Evolutionary conservation across 2,113 vertebrate genomes (phyloP), one percentile per base, ranked within the genome.

Genomic region (Marmota monax): DNA sequence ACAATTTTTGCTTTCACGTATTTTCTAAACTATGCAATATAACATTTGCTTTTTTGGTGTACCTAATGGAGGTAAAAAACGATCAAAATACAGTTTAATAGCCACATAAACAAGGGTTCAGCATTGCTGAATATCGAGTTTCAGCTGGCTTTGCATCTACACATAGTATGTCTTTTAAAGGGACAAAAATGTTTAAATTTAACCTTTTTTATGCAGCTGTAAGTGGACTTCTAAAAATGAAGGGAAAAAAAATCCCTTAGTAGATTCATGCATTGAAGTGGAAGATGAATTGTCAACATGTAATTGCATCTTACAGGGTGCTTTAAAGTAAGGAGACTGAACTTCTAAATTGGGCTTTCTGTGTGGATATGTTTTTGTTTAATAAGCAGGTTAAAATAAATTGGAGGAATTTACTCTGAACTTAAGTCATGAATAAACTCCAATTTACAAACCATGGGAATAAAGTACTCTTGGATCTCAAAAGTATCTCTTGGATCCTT

Each of bases 1-100:
- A 77, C 72, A 72, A 34, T 77, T 17, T 92, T 92, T 84, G 74
- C 63, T 73, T 65, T 39, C 45, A 82, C 6, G 3, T 84, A 39
- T 92, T 96, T 91, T 90, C 63, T 92, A 56, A 90, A 72, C 56
- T 78, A 0, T 79, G 45, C 77, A 80, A 65, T 89, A 20, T 27
- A 82, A 89, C 12, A 45, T 79, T 92, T 85, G 51, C 5, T 65
- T 90, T 45, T 83, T 83, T 65, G 32, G 32, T 37, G 32, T 11
- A 58, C 8, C 77, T 73, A 4, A 12, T 45, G 45, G 48, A 82
- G 63, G 45, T 92, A 77, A 95, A 42, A 48, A 94, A 48, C 70
- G 20, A 65, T 77, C 73, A 82, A 73, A 63, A 37, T 84, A 78
- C 22, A 27, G 2, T 83, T 86, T 79, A 63, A 82, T 88, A 77